Percentiles rank a stretch among this genome's conserved stretches.
Evolutionary conservation across 2,888 invertebrate genomes (phyloP).

Genomic region (Eugnorisma glareosa): DNA sequence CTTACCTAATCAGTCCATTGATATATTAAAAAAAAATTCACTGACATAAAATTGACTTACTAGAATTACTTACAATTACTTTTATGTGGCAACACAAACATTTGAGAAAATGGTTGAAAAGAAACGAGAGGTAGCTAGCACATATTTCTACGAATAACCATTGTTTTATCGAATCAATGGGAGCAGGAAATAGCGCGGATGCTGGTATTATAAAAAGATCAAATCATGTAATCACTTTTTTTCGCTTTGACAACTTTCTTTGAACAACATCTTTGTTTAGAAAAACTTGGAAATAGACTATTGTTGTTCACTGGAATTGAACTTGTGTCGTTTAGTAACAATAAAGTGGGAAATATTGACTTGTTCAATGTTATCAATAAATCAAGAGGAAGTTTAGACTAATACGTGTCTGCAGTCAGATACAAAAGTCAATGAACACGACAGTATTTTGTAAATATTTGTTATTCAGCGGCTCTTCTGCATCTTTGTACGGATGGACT

Average conservation of each 20-base stretch:
- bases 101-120: neutral
- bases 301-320: slow-evolving; percentile 18
- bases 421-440: neutral
- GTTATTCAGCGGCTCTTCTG: too few relatives aligned
- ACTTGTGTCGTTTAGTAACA: neutral
- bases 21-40: too few relatives aligned
- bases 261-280: neutral
- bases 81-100: neutral
- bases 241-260: slow-evolving; percentile 10
- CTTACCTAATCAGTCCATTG: neutral
- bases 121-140: neutral
- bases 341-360: slow-evolving; percentile 10
- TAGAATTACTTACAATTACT: neutral
- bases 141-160: slow-evolving; percentile 16
- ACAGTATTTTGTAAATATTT: neutral
- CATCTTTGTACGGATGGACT: too few relatives aligned
- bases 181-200: neutral
- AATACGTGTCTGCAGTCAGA: neutral
- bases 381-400: neutral
- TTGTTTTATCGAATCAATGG: slow-evolving; percentile 27
- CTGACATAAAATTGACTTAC: neutral
- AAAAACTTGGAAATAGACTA: slow-evolving; percentile 4
- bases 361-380: slow-evolving; percentile 9
- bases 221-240: too few relatives aligned
- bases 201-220: neutral